phyloP scores from a whole-genome alignment of 1,140 invertebrate genomes.

The Lutraria rhynchaena region DNA sequence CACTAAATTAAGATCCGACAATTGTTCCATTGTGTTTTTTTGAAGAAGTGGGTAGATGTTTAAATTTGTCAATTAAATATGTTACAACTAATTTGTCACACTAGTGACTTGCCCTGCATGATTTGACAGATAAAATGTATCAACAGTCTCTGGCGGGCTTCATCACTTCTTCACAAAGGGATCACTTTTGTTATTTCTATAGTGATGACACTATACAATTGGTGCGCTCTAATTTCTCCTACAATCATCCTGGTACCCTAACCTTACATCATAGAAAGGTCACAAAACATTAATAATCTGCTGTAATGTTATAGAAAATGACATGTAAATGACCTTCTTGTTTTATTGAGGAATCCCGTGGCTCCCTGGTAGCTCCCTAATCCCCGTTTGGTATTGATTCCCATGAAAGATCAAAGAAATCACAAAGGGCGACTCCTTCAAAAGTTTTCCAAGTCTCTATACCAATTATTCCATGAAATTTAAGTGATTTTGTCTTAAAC shows the following conservation, averaged over 20 bases:
- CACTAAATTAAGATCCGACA: too few relatives aligned
- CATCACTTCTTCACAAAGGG: too few relatives aligned
- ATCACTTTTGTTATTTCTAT: too few relatives aligned
- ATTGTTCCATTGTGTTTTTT: too few relatives aligned
- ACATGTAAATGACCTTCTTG: slow-evolving; percentile 28
- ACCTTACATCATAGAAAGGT: slow-evolving; percentile 14
- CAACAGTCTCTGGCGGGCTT: too few relatives aligned
- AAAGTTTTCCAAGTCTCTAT: slow-evolving; percentile 45
- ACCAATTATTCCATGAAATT: slow-evolving; percentile 48
- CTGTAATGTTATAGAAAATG: slow-evolving; percentile 24
- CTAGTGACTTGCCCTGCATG: too few relatives aligned
- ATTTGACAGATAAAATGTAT: too few relatives aligned
- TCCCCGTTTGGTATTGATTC: slow-evolving; percentile 16
- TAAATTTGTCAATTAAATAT: too few relatives aligned
- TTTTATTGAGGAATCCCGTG: neutral
- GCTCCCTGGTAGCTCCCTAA: neutral
- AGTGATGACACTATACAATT: too few relatives aligned
- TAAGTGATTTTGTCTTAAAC: slow-evolving; percentile 9
- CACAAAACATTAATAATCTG: slow-evolving; percentile 21
- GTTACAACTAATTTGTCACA: too few relatives aligned
- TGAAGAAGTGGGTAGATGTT: too few relatives aligned
- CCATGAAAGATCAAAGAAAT: slow-evolving; percentile 32
- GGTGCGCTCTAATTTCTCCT: too few relatives aligned
- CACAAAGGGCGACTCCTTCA: slow-evolving; percentile 36
- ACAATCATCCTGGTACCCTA: slow-evolving; percentile 20